Evolutionary conservation across 2,888 invertebrate genomes (phyloP), one percentile per base, ranked within the genome.

Genomic region (Pegoplata infirma): DNA sequence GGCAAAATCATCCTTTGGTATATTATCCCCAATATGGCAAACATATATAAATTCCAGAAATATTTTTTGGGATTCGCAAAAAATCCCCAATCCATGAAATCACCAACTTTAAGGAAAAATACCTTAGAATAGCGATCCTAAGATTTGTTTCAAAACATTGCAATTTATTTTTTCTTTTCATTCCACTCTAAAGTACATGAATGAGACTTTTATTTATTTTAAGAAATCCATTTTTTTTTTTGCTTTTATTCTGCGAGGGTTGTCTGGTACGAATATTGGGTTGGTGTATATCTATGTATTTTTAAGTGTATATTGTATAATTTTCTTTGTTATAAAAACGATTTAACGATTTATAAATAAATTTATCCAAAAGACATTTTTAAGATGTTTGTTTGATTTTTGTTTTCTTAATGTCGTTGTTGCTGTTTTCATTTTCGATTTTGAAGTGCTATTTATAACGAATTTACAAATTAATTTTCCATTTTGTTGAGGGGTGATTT

Each of bases 321-420:
- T 17, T 49, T 51, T 51, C 61, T 68, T 78, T 69, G 68, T 73
- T 72, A 68, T 68, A 36, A 69, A 73, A 78, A 40, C 59, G 64
- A 66, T 78, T 73, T 68, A 28, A 25, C 51, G 53, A 61, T 78
- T 78, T 74, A 74, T 59, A 78, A 78, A 74, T 66, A 69, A 66
- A 68, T 25, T 68, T 12, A 28, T 47, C 19, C 6, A 51, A 66
- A 61, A 58, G 68, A 66, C 53, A 66, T 44, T 58, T 55, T 49
- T 25, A 64, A 68, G 46, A 56, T 59, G 28, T 63, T 75, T 51
- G n/a, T 28, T 8, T 51, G 16, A n/a, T n/a, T n/a, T 51, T 51
- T n/a, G 23, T 51, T 23, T 51, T 49, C 36, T 44, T 28, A 14
- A 53, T 25, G 61, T 16, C 28, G 16, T 53, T 66, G 21, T 53